Evolutionary conservation across 2,888 invertebrate species (phyloP), one percentile per base, ranked within the genome.

Genomic region (Dryobotodes eremita): DNA sequence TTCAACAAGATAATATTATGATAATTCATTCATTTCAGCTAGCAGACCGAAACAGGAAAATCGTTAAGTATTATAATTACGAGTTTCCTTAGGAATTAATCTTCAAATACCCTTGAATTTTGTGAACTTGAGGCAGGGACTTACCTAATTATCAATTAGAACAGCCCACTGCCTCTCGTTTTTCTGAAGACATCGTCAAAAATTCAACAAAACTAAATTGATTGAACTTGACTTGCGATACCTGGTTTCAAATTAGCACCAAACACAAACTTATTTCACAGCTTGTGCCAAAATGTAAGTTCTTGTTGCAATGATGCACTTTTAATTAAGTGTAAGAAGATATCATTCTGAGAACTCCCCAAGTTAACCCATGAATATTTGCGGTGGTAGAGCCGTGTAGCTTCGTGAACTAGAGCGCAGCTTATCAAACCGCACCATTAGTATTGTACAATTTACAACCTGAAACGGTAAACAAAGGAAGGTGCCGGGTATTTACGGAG

Each of bases 401-500:
- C 91, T 91, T 92, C 91, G 92, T 90, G 89, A 89, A 88, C 86
- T 89, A 90, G 91, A 83, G 80, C 83, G 75, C 79, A 78, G 73
- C 76, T 84, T 74, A 81, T 80, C 70, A 79, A 80, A 82, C 79
- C 89, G 88, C 91, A 89, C 89, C 90, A 91, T 93, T 94, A 94
- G 94, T 94, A 92, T 93, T 92, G 89, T 92, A 91, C 93, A 93
- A 95, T 95, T 94, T 94, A 94, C 94, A 93, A 91, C 92, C 92
- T 92, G 92, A 93, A 92, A 92, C 91, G 89, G 90, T 92, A 93
- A 93, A 94, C 94, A 94, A 94, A 93, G 93, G 92, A 90, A 90
- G 91, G 84, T 73, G 66, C 85, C 90, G 90, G 88, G 91, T 93
- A 93, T 94, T 94, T 93, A 92, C 89, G 89, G 87, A 92, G 91